Evolutionary conservation across 37 sponge, comb jelly and placozoan genomes (phyloP).

Genomic region (Chondrilla cf. caribensis): DNA sequence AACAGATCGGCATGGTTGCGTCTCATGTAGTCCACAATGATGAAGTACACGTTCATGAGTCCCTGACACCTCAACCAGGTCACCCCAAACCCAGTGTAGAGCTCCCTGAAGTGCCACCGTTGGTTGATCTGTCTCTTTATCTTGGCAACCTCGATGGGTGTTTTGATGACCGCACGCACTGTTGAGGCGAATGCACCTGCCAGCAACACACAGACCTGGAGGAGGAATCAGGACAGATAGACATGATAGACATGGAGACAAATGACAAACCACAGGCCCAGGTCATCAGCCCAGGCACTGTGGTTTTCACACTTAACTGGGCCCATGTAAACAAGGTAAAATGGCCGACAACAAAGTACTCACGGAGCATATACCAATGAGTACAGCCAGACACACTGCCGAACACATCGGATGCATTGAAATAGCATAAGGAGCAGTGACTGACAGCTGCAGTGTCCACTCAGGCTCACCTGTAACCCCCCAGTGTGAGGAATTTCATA

Average conservation of each 20-base stretch:
- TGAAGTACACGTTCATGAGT: conserved; percentile 92
- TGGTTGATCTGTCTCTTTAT: conserved; percentile 87
- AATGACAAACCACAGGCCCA: no score
- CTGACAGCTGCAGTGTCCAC: no score
- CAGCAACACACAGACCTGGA: conserved; percentile 59
- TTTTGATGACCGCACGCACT: conserved; percentile 88
- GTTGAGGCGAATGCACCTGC: conserved; percentile 84
- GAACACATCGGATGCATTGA: no score
- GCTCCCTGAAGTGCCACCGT: conserved; percentile 62
- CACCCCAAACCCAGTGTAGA: conserved; percentile 92
- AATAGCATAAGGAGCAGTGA: no score
- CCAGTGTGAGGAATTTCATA: conserved; percentile 71
- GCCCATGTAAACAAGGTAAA: no score
- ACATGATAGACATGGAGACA: no score
- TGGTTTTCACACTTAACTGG: no score
- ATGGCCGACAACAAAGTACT: no score
- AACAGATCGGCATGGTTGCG: conserved; percentile 74
- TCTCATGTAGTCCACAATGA: conserved; percentile 82
- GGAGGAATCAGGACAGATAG: background rate
- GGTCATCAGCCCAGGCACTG: no score
- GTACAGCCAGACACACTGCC: no score
- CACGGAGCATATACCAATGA: no score
- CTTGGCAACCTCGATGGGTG: conserved; percentile 92
- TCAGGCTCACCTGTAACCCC: conserved; percentile 75
- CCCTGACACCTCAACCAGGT: conserved; percentile 91